These are phyloP conservation scores for Amphiprion clarkii DNA, from an alignment of 2,797 vertebrate species.

Conservation along the genomic window DNA sequence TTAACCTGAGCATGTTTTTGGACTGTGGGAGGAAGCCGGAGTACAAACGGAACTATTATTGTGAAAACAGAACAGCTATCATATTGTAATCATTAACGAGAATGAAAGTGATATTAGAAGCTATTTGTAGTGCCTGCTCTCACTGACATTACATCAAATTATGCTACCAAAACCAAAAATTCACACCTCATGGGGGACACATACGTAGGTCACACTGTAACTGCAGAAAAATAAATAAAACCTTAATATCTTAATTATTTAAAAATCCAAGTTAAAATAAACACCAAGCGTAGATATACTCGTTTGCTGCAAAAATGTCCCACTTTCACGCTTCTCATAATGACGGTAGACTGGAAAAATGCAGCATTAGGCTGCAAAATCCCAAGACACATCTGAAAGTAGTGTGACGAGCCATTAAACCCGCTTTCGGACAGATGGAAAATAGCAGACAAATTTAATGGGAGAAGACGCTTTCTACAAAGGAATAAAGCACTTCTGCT, in stretches of 20 bases:
- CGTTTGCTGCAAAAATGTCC: not conserved
- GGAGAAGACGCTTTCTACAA: slow-evolving; percentile 41
- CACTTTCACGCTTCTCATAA: not conserved
- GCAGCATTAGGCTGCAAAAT: not conserved
- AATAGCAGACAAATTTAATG: slow-evolving; percentile 39
- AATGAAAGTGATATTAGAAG: no score
- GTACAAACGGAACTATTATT: no score
- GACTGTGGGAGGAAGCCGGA: no score
- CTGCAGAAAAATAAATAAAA: not conserved
- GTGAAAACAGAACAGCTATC: no score
- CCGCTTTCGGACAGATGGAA: slow-evolving; percentile 34
- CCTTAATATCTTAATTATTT: not conserved
- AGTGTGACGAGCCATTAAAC: slow-evolving; percentile 48
- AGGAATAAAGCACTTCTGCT: slow-evolving; percentile 53
- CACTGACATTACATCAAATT: not conserved
- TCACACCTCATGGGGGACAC: not conserved
- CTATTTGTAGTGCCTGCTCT: not conserved
- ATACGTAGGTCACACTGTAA: not conserved
- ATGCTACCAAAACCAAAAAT: not conserved
- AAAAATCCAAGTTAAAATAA: not conserved
- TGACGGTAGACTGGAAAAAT: not conserved
- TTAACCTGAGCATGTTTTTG: no score
- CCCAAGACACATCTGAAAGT: slow-evolving; percentile 27
- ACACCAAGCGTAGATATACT: no score
- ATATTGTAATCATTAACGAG: no score